Percentiles rank a stretch among this genome's conserved stretches.
phyloP scores from a whole-genome alignment of 2,888 invertebrate species.

The Teleiodes luculella region DNA sequence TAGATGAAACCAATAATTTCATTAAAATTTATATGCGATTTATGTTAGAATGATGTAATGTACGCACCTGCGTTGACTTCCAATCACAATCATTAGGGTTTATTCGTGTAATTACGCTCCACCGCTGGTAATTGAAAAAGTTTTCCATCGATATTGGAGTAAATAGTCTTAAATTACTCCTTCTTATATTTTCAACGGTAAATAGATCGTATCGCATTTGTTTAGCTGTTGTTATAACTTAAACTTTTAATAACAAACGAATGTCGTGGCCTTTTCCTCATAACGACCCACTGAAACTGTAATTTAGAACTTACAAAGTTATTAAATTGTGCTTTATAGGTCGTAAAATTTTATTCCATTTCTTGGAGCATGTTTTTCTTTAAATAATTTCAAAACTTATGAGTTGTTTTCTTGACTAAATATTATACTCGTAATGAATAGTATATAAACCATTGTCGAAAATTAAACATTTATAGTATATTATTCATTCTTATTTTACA shows the following conservation, averaged over 20 bases:
- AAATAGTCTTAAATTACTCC: slow-evolving; percentile 65
- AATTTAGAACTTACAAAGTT: slow-evolving; percentile 57
- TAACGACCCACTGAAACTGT: slow-evolving; percentile 41
- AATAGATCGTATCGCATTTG: slow-evolving; percentile 61
- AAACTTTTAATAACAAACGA: slow-evolving; percentile 66
- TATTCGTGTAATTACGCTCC: slow-evolving; percentile 48
- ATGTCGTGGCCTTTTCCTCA: slow-evolving; percentile 38
- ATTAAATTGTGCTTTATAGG: slow-evolving; percentile 38
- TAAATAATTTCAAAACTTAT: slow-evolving; percentile 2
- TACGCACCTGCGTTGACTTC: slow-evolving; percentile 21
- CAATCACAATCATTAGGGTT: slow-evolving; percentile 51
- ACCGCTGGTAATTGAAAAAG: slow-evolving; percentile 70
- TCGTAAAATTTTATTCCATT: slow-evolving; percentile 21
- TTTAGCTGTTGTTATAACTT: slow-evolving; percentile 64
- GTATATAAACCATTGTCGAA: too few relatives aligned
- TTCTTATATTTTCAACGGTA: slow-evolving; percentile 55
- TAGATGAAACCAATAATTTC: slow-evolving; percentile 38
- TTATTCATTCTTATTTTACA: too few relatives aligned
- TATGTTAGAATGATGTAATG: slow-evolving; percentile 22
- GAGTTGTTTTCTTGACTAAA: background rate
- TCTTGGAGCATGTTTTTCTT: background rate
- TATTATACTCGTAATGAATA: too few relatives aligned
- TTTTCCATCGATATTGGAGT: slow-evolving; percentile 62
- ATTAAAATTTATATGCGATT: slow-evolving; percentile 43
- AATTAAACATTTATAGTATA: too few relatives aligned